Percentiles rank a stretch among this genome's conserved stretches.
These are phyloP conservation scores for Eupithecia exiguata DNA, from an alignment of 2,888 invertebrate species.

Conservation along the genomic window DNA sequence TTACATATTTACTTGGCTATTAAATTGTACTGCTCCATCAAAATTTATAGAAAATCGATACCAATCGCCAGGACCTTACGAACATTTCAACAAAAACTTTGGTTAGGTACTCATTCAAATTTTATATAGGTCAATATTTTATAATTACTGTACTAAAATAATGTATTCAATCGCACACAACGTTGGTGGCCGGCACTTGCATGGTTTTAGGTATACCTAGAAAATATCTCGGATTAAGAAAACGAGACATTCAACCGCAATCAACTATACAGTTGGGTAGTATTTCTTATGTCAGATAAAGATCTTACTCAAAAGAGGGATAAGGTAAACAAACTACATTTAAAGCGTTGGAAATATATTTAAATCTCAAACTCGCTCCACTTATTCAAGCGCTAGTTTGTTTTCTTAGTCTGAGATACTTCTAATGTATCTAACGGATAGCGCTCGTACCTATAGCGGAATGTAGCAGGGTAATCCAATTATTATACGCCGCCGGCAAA, in stretches of 20 bases:
- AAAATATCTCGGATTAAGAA: constrained; percentile 18
- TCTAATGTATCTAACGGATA: constrained; percentile 25
- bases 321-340: background rate
- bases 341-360: background rate
- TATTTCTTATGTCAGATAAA: background rate
- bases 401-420: constrained; percentile 7
- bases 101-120: constrained; percentile 14
- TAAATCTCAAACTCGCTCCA: background rate
- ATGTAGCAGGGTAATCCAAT: constrained; percentile 34
- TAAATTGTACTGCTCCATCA: background rate
- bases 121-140: background rate
- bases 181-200: constrained; percentile 16
- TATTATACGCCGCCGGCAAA: constrained; percentile 15
- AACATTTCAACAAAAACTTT: constrained; percentile 27
- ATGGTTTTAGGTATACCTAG: constrained; percentile 1
- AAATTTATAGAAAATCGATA: constrained; percentile 11
- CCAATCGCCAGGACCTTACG: constrained; percentile 9
- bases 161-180: constrained; percentile 14
- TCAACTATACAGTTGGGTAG: background rate
- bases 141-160: background rate
- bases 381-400: background rate
- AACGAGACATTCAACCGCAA: constrained; percentile 3
- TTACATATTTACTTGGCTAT: constrained; percentile 8
- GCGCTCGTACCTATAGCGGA: constrained; percentile 37
- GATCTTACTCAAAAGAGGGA: background rate